Percentiles rank a stretch among this genome's conserved stretches.
These are phyloP conservation scores for Idaea biselata DNA, from an alignment of 2,888 invertebrate species.

Conservation along the genomic window DNA sequence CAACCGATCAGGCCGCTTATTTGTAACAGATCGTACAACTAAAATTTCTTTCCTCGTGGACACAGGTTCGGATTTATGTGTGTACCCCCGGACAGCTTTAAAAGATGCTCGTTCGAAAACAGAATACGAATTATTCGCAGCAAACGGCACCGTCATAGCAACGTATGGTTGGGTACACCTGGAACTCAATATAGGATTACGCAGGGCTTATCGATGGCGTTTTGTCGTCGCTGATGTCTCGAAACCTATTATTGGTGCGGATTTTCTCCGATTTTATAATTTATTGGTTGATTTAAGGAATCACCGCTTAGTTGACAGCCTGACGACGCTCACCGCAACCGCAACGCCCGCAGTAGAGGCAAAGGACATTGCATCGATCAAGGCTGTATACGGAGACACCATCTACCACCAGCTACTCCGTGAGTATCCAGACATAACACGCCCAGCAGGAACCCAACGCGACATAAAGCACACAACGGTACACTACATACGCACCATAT, in stretches of 20 bases:
- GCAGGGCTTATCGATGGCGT: conserved; percentile 11
- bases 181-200: neutral
- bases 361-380: neutral
- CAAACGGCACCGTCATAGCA: neutral
- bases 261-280: conserved; percentile 11
- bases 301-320: conserved; percentile 3
- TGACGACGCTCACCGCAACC: conserved; percentile 3
- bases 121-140: neutral
- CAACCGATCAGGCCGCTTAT: neutral
- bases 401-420: conserved; percentile 27
- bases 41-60: neutral
- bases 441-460: conserved; percentile 14
- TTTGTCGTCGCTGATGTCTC: conserved; percentile 13
- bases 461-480: conserved; percentile 13
- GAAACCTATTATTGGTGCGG: conserved; percentile 12
- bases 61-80: neutral
- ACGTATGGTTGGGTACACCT: neutral
- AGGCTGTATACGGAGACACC: conserved; percentile 4
- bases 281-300: conserved; percentile 14
- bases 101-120: neutral
- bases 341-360: neutral
- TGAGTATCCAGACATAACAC: conserved; percentile 28
- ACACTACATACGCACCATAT: conserved; percentile 19
- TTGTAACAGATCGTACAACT: neutral
- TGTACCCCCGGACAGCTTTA: neutral